Percentiles rank a stretch among this genome's conserved stretches.
Evolutionary conservation across 2,113 vertebrate species (phyloP).

Genomic region (Vulpes ferrilata): DNA sequence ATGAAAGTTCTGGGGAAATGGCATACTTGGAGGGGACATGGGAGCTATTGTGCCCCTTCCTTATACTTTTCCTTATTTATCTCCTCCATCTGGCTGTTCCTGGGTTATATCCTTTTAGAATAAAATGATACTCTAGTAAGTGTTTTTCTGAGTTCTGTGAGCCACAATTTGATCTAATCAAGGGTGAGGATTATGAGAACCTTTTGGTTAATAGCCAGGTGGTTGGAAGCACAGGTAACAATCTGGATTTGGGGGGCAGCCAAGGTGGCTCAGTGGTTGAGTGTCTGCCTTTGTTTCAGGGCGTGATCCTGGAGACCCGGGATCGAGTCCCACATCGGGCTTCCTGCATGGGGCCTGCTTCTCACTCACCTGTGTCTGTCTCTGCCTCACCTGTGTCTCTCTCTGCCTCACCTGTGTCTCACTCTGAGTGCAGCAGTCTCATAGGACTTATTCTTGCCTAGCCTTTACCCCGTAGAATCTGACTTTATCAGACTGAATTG

Average conservation of each 20-base stretch:
- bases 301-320: no score
- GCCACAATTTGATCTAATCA: neutral
- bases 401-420: no score
- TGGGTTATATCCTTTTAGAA: neutral
- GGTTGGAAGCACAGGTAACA: neutral
- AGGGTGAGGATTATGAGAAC: neutral
- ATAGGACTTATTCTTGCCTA: neutral
- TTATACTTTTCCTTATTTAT: neutral
- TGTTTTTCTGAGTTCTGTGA: neutral
- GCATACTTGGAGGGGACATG: neutral
- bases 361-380: no score
- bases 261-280: no score
- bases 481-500: neutral
- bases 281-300: no score
- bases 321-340: no score
- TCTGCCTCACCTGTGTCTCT: no score
- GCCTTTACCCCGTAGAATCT: neutral
- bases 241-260: neutral
- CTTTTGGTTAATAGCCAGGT: neutral
- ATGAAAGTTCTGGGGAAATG: neutral
- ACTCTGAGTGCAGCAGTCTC: neutral
- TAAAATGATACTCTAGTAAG: neutral
- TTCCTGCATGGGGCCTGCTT: no score
- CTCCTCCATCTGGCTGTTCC: neutral
- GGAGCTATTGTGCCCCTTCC: neutral